A percentile compares a stretch with the other conserved stretches of the same genome.
phyloP scores from a whole-genome alignment of 2,888 invertebrate species.

The Trilocha varians region DNA sequence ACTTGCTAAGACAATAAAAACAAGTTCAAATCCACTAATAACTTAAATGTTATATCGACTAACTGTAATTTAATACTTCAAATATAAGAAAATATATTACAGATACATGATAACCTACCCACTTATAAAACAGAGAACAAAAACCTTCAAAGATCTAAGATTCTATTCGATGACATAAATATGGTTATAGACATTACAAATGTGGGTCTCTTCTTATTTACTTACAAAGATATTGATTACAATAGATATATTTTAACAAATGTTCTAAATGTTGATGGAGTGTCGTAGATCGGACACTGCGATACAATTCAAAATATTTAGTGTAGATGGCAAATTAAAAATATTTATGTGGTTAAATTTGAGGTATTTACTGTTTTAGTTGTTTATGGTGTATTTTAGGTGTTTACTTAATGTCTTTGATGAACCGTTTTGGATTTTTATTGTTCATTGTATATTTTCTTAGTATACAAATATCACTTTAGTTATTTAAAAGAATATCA shows the following conservation, averaged over 20 bases:
- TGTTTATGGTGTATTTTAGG: too few species aligned
- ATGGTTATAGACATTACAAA: slow-evolving; percentile 29
- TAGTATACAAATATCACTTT: too few species aligned
- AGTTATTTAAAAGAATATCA: too few species aligned
- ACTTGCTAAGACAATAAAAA: too few species aligned
- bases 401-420: slow-evolving; percentile 13
- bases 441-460: neutral
- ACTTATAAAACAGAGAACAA: slow-evolving; percentile 17
- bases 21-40: too few species aligned
- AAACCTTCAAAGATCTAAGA: slow-evolving; percentile 27
- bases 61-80: too few species aligned
- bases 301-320: slow-evolving; percentile 39
- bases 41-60: too few species aligned
- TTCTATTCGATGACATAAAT: slow-evolving; percentile 40
- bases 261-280: slow-evolving; percentile 30
- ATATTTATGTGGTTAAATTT: slow-evolving; percentile 17
- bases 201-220: slow-evolving; percentile 47
- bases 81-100: too few species aligned
- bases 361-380: slow-evolving; percentile 14
- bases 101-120: neutral
- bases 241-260: slow-evolving; percentile 31
- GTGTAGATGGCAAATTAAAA: slow-evolving; percentile 33
- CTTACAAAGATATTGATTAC: slow-evolving; percentile 52
- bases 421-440: neutral
- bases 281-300: slow-evolving; percentile 10